Base-by-base conservation (phyloP, 2,888 invertebrate species). In the Cephus spinipes region DNA sequence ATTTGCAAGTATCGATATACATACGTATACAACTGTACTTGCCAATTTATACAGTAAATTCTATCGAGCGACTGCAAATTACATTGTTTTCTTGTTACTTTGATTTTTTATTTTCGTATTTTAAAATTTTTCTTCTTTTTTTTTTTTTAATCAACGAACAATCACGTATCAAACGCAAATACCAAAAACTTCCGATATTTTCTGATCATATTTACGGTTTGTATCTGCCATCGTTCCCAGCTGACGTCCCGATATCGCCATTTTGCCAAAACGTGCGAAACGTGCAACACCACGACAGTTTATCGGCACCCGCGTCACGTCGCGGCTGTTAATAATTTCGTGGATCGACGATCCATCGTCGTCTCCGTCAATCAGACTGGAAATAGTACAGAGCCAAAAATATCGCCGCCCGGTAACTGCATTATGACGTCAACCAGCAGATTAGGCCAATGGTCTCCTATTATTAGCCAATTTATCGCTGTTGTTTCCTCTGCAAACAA, bases 381-480 rank as follows among this genome's bases (percentile, higher is more conserved):
- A 81, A 86, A 85, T 84, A 81, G 81, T 80, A 68, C 69, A 4
- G 78, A 76, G 12, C 83, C 82, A 79, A 83, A 86, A 86, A 85
- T 86, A 86, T 78, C 84, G 71, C 77, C 68, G 75, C 73, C 79
- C 75, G 83, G 82, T 85, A 85, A 84, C 84, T 84, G 85, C 83
- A 86, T 85, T 85, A 83, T 86, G 85, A 85, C 86, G 84, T 86
- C 81, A 78, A 80, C 74, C 77, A 81, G 81, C 81, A 82, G 84
- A 83, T 84, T 83, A 81, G 85, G 83, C 83, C 84, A 82, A 85
- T 81, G 83, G 82, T 83, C 85, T 83, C 81, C 85, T 85, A 86
- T 86, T 85, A 86, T 85, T 85, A 85, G 83, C 82, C 83, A 80
- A 85, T 85, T 82, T 83, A 84, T 79, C 85, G 80, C n/a, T 80